Evolutionary conservation across 1,140 invertebrate genomes (phyloP), one percentile per base, ranked within the genome.

Genomic region (Tetramorium parvispinum): DNA sequence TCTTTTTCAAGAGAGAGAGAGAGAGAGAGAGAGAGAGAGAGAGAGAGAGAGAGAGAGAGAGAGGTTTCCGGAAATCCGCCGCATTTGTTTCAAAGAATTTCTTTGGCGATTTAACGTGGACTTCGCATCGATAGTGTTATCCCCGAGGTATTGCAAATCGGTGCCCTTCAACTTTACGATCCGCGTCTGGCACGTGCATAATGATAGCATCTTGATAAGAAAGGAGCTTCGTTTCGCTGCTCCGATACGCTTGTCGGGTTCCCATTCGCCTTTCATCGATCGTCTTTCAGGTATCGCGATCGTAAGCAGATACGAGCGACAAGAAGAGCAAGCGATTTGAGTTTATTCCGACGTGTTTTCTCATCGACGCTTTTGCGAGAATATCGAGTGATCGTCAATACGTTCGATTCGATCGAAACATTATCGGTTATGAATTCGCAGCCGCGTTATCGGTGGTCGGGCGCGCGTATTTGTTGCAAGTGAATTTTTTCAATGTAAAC

Each of bases 201-300:
- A 71, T 37, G 53, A 73, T 32, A 27, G 51, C 40, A 82, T 82
- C 65, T 82, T 32, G 79, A 73, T 73, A 46, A 59, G 66, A 57
- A 59, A 27, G 21, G 43, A 53, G n/a, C 63, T 57, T 49, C 46
- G 76, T 65, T 49, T 78, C 59, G 73, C 24, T 27, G 32, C 53
- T 57, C n/a, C n/a, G 51, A 37, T 59, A 59, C 61, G 4, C 43
- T 46, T 32, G 61, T 51, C 43, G 37, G 21, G 4, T 78, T 32
- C 40, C 21, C 16, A 18, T 7, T 13, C 40, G 3, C 27, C 11
- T 63, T 32, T 49, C 57, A 63, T 51, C 57, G 57, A 63, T 78
- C 76, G 57, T 3, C 43, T n/a, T 51, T 21, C 18, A 24, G 43
- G 18, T 65, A 73, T 73, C 24, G 78, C 51, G 37, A 53, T 55